A percentile compares a stretch with the other conserved stretches of the same genome.
phyloP scores from a whole-genome alignment of 2,888 invertebrate genomes.

The Limnephilus lunatus region DNA sequence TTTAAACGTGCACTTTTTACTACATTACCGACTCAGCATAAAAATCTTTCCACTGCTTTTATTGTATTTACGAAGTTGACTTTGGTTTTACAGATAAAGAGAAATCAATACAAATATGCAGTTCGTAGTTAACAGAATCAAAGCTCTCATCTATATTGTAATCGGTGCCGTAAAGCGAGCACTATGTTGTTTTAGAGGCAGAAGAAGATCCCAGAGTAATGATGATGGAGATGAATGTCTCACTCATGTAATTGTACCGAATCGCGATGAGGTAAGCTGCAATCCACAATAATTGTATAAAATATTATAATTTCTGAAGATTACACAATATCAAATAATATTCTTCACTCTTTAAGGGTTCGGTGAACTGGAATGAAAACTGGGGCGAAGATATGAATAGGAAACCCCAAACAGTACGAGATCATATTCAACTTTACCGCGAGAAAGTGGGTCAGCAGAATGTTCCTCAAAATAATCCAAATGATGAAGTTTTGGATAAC shows the following conservation, averaged over 20 bases:
- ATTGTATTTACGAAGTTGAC: neutral
- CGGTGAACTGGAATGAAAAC: constrained; percentile 66
- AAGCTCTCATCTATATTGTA: constrained; percentile 68
- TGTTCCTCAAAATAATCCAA: constrained; percentile 58
- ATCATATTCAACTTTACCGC: constrained; percentile 69
- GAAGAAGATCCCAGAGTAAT: constrained; percentile 66
- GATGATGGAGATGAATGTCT: constrained; percentile 68
- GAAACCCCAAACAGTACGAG: constrained; percentile 67
- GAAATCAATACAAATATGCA: constrained; percentile 57
- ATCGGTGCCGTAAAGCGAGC: constrained; percentile 68
- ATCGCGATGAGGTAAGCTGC: constrained; percentile 47
- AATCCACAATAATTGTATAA: neutral
- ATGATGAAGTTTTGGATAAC: constrained; percentile 66
- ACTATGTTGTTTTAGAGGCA: constrained; percentile 68
- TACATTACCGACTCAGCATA: neutral
- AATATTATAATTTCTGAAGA: neutral
- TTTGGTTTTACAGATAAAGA: constrained; percentile 40
- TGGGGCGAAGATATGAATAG: constrained; percentile 68
- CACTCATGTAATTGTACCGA: constrained; percentile 68
- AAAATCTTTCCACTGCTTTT: neutral
- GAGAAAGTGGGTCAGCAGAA: constrained; percentile 65
- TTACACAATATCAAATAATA: neutral
- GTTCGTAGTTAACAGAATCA: constrained; percentile 67
- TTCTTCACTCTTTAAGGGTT: constrained; percentile 38
- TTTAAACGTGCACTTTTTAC: neutral